Evolutionary conservation across 2,888 invertebrate genomes (phyloP).

Genomic region (Dicranocentrus wangi): DNA sequence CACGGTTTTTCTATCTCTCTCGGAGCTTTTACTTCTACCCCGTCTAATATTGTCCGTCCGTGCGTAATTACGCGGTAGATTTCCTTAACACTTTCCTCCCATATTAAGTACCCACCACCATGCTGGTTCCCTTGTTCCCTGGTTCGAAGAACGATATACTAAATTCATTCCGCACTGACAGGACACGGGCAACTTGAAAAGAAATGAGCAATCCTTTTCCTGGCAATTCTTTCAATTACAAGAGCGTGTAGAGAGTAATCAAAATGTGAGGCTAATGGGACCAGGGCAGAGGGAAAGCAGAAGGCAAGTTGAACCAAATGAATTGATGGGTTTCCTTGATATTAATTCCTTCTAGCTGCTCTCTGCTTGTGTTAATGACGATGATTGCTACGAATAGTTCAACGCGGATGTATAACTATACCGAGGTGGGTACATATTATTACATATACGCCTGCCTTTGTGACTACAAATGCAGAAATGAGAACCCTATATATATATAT

Average conservation of each 20-base stretch:
- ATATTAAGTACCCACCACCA: constrained; percentile 5
- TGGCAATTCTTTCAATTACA: constrained; percentile 49
- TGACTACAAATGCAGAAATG: no score
- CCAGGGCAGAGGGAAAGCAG: constrained; percentile 4
- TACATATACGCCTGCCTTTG: background rate
- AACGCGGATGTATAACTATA: constrained; percentile 5
- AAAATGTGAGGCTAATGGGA: constrained; percentile 44
- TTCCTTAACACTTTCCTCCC: constrained; percentile 53
- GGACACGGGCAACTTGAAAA: constrained; percentile 11
- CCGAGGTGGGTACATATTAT: background rate
- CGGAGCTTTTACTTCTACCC: constrained; percentile 23
- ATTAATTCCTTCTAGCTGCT: constrained; percentile 40
- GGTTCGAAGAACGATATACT: background rate
- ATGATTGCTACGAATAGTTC: constrained; percentile 29
- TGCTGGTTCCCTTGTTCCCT: background rate
- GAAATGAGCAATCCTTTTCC: constrained; percentile 38
- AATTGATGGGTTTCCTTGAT: constrained; percentile 55
- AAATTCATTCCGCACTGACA: constrained; percentile 4
- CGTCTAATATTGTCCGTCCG: constrained; percentile 49
- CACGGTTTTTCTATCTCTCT: background rate
- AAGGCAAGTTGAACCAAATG: constrained; percentile 44
- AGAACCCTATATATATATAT: no score
- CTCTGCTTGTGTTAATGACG: constrained; percentile 40
- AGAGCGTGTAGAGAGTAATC: constrained; percentile 46
- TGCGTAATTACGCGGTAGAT: constrained; percentile 61